Evolutionary conservation across 2,797 vertebrate species (phyloP).

Genomic region (Astyanax mexicanus): DNA sequence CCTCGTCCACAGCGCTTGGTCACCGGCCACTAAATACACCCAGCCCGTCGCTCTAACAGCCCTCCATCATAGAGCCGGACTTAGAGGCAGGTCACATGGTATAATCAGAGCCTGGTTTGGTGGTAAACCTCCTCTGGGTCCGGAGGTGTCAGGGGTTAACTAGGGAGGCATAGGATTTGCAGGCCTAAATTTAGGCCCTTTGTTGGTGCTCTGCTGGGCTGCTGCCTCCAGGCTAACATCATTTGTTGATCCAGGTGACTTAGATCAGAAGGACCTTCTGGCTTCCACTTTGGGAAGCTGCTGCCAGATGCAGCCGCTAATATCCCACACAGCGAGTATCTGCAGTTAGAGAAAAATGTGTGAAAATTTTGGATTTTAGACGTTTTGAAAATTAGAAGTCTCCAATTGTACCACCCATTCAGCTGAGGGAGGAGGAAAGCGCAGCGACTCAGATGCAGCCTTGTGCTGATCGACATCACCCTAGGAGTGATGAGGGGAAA

Average conservation of each 20-base stretch:
- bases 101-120: conserved; percentile 41
- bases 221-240: conserved; percentile 9
- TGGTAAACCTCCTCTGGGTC: conserved; percentile 43
- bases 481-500: too few species aligned
- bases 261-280: conserved; percentile 32
- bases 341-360: too few species aligned
- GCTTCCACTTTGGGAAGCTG: conserved; percentile 19
- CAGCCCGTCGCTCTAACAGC: conserved; percentile 6
- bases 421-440: too few species aligned
- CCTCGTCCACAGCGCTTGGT: conserved; percentile 30
- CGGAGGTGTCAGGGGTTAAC: conserved; percentile 41
- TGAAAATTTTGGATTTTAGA: too few species aligned
- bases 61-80: conserved; percentile 25
- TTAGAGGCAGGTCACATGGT: conserved; percentile 12
- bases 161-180: conserved; percentile 26
- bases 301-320: conserved; percentile 4
- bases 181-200: conserved; percentile 38
- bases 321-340: too few species aligned
- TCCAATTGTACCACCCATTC: too few species aligned
- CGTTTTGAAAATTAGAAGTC: too few species aligned
- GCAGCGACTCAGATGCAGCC: too few species aligned
- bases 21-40: conserved; percentile 48
- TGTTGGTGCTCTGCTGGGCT: conserved; percentile 2
- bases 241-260: conserved; percentile 51
- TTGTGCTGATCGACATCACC: too few species aligned